These are phyloP conservation scores for Galeopsomyia nigrocyanea DNA, from an alignment of 2,888 invertebrate genomes.

Conservation along the genomic window DNA sequence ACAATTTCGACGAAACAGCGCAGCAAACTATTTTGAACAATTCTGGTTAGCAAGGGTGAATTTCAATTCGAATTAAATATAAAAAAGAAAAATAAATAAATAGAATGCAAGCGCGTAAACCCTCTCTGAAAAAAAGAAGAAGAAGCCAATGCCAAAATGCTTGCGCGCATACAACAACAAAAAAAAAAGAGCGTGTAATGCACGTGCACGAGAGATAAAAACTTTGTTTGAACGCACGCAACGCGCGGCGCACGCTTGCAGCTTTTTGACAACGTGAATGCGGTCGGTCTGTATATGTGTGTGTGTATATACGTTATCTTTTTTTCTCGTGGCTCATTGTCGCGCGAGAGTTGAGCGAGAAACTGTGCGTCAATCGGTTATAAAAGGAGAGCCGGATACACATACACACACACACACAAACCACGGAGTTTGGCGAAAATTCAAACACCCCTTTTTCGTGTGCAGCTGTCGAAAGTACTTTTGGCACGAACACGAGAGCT, in stretches of 20 bases:
- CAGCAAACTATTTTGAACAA: slow-evolving; percentile 46
- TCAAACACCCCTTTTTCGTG: slow-evolving; percentile 35
- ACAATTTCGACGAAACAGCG: slow-evolving; percentile 19
- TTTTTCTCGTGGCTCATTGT: slow-evolving; percentile 25
- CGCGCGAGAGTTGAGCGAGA: slow-evolving; percentile 16
- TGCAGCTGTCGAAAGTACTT: slow-evolving; percentile 4
- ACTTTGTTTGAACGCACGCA: slow-evolving; percentile 5
- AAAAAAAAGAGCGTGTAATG: slow-evolving; percentile 30
- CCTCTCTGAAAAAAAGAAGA: slow-evolving; percentile 16
- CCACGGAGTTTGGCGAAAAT: slow-evolving; percentile 46
- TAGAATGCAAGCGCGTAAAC: slow-evolving; percentile 1
- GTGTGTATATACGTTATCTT: too few relatives aligned
- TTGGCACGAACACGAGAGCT: too few relatives aligned
- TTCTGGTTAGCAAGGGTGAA: neutral
- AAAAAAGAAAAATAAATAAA: slow-evolving; percentile 9
- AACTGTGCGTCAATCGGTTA: slow-evolving; percentile 46
- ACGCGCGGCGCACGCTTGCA: neutral
- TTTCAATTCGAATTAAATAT: neutral
- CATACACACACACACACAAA: slow-evolving; percentile 51
- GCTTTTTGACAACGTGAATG: neutral
- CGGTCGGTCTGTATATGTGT: too few relatives aligned
- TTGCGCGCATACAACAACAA: slow-evolving; percentile 23
- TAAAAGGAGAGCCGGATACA: slow-evolving; percentile 61
- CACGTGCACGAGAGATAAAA: slow-evolving; percentile 30
- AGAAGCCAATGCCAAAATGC: neutral